A percentile compares a stretch with the other conserved stretches of the same genome.
phyloP scores from a whole-genome alignment of 1,140 invertebrate species.

The Lepidotrigona ventralis region DNA sequence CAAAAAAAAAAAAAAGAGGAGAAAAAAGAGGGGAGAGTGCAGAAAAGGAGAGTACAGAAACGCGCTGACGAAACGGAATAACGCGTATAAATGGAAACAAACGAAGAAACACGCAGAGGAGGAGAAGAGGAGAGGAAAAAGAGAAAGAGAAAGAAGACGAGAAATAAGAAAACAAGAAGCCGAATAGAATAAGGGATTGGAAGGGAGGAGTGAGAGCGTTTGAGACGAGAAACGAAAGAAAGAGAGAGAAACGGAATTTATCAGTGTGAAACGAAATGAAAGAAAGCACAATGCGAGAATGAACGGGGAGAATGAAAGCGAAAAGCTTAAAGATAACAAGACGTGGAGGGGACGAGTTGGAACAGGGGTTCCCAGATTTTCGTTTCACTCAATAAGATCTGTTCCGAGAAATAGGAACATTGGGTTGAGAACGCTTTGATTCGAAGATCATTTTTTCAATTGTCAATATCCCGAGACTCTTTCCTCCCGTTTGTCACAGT shows the following conservation, averaged over 20 bases:
- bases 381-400: too few species aligned
- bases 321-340: conserved; percentile 24
- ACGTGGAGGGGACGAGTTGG: background rate
- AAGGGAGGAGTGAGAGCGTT: background rate
- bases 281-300: conserved; percentile 19
- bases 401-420: too few species aligned
- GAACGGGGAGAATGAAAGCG: background rate
- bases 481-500: background rate
- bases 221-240: background rate
- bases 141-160: background rate
- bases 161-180: conserved; percentile 22
- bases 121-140: background rate
- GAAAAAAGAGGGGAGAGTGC: too few species aligned
- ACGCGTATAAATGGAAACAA: conserved; percentile 1
- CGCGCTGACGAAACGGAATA: background rate
- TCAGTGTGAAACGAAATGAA: conserved; percentile 44
- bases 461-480: background rate
- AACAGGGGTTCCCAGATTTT: conserved; percentile 36
- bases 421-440: background rate
- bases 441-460: background rate
- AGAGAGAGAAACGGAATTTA: conserved; percentile 29
- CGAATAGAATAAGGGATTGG: conserved; percentile 5
- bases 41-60: too few species aligned
- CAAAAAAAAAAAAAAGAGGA: too few species aligned
- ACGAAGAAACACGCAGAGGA: background rate